Evolutionary conservation across 2,888 invertebrate species (phyloP).

Genomic region (Carcina quercana): DNA sequence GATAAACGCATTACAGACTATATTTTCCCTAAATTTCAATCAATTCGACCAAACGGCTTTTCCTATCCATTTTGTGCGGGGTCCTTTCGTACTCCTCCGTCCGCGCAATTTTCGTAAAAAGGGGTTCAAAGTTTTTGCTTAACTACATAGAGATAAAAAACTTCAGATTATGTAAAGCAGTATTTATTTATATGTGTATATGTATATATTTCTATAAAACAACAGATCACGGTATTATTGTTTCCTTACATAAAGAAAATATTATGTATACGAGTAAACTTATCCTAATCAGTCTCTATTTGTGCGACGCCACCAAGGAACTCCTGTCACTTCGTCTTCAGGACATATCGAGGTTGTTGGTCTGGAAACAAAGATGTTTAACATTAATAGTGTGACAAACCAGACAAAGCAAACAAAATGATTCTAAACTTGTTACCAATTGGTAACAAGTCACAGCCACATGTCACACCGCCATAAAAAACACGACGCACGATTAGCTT

Average conservation of each 20-base stretch:
- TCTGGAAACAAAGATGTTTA: constrained; percentile 37
- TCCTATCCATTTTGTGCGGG: too few relatives aligned
- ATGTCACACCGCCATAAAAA: too few relatives aligned
- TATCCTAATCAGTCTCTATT: constrained; percentile 64
- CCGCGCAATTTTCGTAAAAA: too few relatives aligned
- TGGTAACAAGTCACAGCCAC: too few relatives aligned
- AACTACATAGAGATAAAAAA: neutral
- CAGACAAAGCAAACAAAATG: too few relatives aligned
- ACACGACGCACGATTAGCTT: too few relatives aligned
- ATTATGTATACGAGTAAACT: constrained; percentile 21
- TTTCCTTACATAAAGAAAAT: neutral
- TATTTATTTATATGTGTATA: constrained; percentile 6
- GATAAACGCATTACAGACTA: too few relatives aligned
- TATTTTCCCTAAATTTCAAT: too few relatives aligned
- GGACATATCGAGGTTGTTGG: constrained; percentile 43
- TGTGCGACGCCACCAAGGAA: constrained; percentile 68
- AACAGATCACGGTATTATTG: neutral
- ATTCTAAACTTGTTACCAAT: too few relatives aligned
- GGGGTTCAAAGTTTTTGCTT: neutral
- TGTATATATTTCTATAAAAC: neutral
- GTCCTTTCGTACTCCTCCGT: too few relatives aligned
- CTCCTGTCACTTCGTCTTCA: constrained; percentile 59
- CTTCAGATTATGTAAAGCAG: neutral
- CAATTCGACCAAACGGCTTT: too few relatives aligned
- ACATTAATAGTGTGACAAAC: too few relatives aligned